A percentile compares a stretch with the other conserved stretches of the same genome.
phyloP scores from a whole-genome alignment of 2,113 vertebrate genomes.

The Micromys minutus region DNA sequence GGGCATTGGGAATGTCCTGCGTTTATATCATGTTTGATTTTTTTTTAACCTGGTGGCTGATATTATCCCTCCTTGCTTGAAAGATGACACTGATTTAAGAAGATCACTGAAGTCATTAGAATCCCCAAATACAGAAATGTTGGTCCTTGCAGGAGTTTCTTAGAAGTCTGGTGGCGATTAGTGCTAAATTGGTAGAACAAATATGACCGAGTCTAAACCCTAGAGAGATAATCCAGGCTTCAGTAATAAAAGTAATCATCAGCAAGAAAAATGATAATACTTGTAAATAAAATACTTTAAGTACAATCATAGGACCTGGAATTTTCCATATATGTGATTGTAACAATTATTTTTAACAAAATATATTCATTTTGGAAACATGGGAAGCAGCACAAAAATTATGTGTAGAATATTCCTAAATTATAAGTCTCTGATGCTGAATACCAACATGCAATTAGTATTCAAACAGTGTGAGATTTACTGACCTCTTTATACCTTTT shows the following conservation, averaged over 20 bases:
- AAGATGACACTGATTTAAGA: background rate
- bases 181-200: constrained; percentile 1
- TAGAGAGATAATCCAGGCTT: background rate
- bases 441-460: background rate
- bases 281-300: constrained; percentile 19
- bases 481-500: background rate
- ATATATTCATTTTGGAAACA: background rate
- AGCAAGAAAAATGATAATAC: background rate
- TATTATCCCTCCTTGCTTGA: background rate
- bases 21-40: background rate
- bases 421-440: background rate
- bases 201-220: background rate
- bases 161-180: constrained; percentile 21
- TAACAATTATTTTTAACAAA: background rate
- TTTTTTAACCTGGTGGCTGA: background rate
- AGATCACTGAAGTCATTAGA: constrained; percentile 26
- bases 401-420: background rate
- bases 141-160: constrained; percentile 12
- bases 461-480: background rate
- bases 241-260: background rate
- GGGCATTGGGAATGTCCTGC: background rate
- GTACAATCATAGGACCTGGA: background rate
- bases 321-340: background rate
- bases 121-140: background rate
- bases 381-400: background rate